Base-by-base conservation (phyloP, 2,888 invertebrate genomes). In the Hedychridium roseum region DNA sequence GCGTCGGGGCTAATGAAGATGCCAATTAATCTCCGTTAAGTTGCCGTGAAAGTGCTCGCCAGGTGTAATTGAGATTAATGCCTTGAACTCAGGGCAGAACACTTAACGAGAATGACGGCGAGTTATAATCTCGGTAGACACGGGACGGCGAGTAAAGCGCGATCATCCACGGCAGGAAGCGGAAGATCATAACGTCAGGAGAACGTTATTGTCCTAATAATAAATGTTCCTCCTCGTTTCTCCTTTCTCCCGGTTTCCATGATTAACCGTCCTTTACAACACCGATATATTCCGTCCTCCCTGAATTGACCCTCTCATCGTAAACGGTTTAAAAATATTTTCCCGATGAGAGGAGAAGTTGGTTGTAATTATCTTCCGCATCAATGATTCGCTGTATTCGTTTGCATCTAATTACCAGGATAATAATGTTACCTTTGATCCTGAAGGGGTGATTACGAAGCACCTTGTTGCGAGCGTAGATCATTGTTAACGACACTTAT, bases 401-500 rank as follows among this genome's bases (percentile, higher is more conserved):
- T 5, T 7, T 12, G 11, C 14, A n/a, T 12, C 4, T 12, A 11
- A 12, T 7, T 12, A 11, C 11, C 11, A 5, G 14, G 5, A 31
- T 31, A 5, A 11, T 12, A 12, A 7, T 31, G 31, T 5, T 5
- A n/a, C 5, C 31, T 7, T n/a, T 31, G 11, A 5, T 12, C 31
- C 7, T 11, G 4, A 4, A 31, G 5, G 4, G 11, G 5, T 5
- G 6, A 39, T 47, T 30, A 31, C 34, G 31, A 12, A 30, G 47
- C 32, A 11, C 35, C 18, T 6, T 23, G n/a, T n/a, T n/a, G n/a
- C n/a, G n/a, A n/a, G n/a, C 42, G 73, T 52, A 68, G 76, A n/a
- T 60, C 56, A 66, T 68, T 62, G 67, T 72, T 68, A 47, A 61
- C 66, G 73, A 63, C 71, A 78, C 76, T 77, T 76, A 79, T 80